Conservation (phyloP, 2,113 vertebrate genomes). For the human (Homo sapiens) region DNA sequence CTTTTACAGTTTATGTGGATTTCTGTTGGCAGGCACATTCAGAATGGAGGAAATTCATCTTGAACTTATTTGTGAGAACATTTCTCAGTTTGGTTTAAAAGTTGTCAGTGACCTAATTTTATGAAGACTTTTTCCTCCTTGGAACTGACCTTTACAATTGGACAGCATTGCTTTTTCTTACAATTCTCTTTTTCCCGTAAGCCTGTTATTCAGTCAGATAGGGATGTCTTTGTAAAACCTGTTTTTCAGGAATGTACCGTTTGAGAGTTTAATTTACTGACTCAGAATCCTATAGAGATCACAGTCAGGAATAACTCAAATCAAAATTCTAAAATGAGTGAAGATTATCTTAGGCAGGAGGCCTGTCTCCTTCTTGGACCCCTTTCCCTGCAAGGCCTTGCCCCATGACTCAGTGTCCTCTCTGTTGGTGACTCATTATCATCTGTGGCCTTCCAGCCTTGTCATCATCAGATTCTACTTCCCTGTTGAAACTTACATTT, state of each 20-base stretch:
- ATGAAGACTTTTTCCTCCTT: neutral
- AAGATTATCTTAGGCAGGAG: neutral
- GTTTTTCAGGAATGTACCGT: neutral
- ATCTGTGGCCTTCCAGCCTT: neutral
- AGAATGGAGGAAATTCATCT: neutral
- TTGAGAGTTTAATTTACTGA: neutral
- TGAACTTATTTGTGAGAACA: neutral
- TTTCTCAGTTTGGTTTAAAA: neutral
- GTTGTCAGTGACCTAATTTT: slow-evolving; percentile 6
- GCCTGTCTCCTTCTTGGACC: neutral
- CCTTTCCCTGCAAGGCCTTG: neutral
- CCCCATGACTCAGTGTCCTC: slow-evolving; percentile 5
- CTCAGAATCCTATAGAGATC: neutral
- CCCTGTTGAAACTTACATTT: slow-evolving; percentile 46
- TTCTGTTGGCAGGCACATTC: neutral
- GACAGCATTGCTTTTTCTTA: neutral
- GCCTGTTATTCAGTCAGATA: neutral
- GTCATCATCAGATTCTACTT: slow-evolving; percentile 21
- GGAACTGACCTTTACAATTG: neutral
- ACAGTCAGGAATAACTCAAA: neutral
- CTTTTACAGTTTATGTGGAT: neutral
- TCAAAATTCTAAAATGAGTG: neutral
- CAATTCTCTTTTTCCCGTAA: neutral
- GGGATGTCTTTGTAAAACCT: neutral
- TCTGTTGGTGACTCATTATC: slow-evolving; percentile 28